Evolutionary conservation across 2,888 invertebrate genomes (phyloP), one percentile per base, ranked within the genome.

Genomic region (Pollenia griseotomentosa): DNA sequence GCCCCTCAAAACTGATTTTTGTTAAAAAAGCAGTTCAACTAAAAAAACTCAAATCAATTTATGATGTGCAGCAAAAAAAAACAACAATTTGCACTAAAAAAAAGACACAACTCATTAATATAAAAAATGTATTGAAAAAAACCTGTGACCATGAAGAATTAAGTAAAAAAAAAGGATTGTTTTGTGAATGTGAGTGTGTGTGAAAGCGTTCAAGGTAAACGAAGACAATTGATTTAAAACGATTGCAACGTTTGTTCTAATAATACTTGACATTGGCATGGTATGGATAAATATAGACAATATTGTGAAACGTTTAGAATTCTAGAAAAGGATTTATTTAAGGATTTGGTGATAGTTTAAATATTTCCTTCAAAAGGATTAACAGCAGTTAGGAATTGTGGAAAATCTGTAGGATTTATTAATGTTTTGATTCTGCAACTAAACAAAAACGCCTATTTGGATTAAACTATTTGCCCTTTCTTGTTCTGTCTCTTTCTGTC

Each of bases 1-100:
- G 84, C 74, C 82, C 66, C 73, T 73, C 81, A 78, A 87, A 87
- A 81, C 87, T 87, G 78, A 84, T 80, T 87, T 87, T 57, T 8
- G 77, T 65, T 44, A 66, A 74, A 71, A 66, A 73, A 81, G 59
- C 48, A 83, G 74, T 81, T 68, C 73, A 87, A 51, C 65, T 46
- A 80, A 83, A 79, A 71, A 80, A 57, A 61, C 8, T 33, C 7
- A n/a, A 16, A 71, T 33, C 7, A n/a, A 16, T 77, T 81, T 63
- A 63, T 78, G 73, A 40, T 10, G 23, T 1, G 11, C 51, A 11
- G 68, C 33, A 51, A 73, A 66, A 46, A 57, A 12, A 19, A 73
- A 66, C 42, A 57, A 44, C 19, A 59, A 23, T 42, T 40, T 33
- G 23, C 48, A 51, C n/a, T 7, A 11, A 5, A 44, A n/a, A 71